phyloP scores from a whole-genome alignment of 2,888 invertebrate genomes.

The Scaptomyza caliginosa region DNA sequence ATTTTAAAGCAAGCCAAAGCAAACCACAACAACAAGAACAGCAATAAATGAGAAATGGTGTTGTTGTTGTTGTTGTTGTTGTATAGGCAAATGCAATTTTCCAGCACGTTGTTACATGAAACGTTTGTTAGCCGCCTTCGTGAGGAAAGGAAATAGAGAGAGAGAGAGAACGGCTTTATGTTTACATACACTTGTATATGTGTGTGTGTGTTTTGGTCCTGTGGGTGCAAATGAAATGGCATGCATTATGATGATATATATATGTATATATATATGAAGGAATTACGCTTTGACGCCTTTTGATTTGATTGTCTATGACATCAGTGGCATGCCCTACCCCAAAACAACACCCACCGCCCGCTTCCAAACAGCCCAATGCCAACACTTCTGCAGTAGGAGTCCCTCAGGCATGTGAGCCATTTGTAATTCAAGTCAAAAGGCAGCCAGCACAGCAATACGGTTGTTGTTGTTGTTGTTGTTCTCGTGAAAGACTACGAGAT shows the following conservation, averaged over 20 bases:
- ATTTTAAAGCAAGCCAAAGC: constrained; percentile 64
- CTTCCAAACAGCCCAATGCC: too few species aligned
- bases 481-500: constrained; percentile 52
- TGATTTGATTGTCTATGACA: constrained; percentile 79
- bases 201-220: constrained; percentile 1
- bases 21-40: constrained; percentile 13
- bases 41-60: constrained; percentile 13
- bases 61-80: constrained; percentile 25
- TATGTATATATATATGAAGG: constrained; percentile 22
- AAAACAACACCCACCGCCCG: not conserved
- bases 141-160: too few species aligned
- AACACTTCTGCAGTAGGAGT: not conserved
- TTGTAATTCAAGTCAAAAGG: constrained; percentile 75
- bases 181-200: not conserved
- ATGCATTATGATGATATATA: constrained; percentile 42
- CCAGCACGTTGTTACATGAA: constrained; percentile 69
- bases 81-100: constrained; percentile 72
- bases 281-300: constrained; percentile 74
- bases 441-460: constrained; percentile 31
- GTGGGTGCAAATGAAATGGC: constrained; percentile 48
- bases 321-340: constrained; percentile 30
- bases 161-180: not conserved
- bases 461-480: constrained; percentile 30
- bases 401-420: constrained; percentile 56
- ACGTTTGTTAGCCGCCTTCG: constrained; percentile 49